Evolutionary conservation across 2,888 invertebrate genomes (phyloP), one percentile per base, ranked within the genome.

Genomic region (Anthrax anthrax): DNA sequence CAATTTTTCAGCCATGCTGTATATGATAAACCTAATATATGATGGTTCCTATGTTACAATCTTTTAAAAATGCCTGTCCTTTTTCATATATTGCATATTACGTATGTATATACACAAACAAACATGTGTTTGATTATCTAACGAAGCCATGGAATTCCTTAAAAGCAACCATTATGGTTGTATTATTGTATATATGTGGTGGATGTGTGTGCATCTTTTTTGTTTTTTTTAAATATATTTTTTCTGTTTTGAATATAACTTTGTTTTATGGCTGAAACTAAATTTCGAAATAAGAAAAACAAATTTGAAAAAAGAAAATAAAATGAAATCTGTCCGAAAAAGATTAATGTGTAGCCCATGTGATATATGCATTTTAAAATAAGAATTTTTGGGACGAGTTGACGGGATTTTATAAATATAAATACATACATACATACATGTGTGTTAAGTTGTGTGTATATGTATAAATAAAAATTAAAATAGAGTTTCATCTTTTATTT

Each of bases 271-370:
- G 29, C 29, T 12, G 12, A 32, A 12, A 32, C 29, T 6, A 23
- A 23, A 23, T 23, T 8, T 23, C 4, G 12, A 32, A n/a, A n/a
- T n/a, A n/a, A n/a, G n/a, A n/a, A n/a, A n/a, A 6, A 23, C 23
- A 23, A 23, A 23, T 6, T n/a, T 19, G 34, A 43, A 39, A 47
- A 37, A 32, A 23, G 37, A 12, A 36, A 41, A 41, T 42, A 41
- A 42, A 41, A 41, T 23, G n/a, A 32, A 37, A 44, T 18, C 36
- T 36, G 41, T 27, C 36, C 27, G 19, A 37, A 17, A 37, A 39
- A 47, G 43, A 47, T 43, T 17, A 47, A 43, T 43, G 47, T 47
- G 47, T 47, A 43, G 43, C 40, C 47, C 43, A 17, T 32, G 43
- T 43, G 41, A 46, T 46, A 42, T 46, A 46, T 46, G 46, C 19